A percentile compares a stretch with the other conserved stretches of the same genome.
Evolutionary conservation across 1,140 invertebrate genomes (phyloP).

Genomic region (Temnothorax curvispinosus): DNA sequence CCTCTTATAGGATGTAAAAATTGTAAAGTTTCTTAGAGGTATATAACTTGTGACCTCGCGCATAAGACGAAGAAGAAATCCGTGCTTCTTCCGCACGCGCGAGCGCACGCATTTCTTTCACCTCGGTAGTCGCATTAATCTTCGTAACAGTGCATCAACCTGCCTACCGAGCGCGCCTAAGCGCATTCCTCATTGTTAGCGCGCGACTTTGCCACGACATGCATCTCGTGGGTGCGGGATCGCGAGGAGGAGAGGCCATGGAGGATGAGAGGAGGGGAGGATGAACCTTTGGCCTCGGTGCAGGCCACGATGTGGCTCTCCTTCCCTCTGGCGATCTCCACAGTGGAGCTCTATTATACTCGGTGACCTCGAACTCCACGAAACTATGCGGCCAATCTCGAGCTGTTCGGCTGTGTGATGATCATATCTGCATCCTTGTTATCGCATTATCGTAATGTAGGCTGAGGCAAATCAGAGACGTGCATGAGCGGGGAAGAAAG

Average conservation of each 20-base stretch:
- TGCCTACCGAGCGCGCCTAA: constrained; percentile 60
- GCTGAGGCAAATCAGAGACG: background rate
- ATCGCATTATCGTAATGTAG: constrained; percentile 39
- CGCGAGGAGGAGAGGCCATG: constrained; percentile 4
- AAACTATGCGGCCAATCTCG: constrained; percentile 27
- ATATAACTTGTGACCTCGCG: background rate
- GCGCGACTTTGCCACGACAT: constrained; percentile 57
- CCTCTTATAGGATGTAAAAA: too few relatives aligned
- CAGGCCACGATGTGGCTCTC: constrained; percentile 74
- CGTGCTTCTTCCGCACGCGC: constrained; percentile 53
- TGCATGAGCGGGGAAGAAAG: constrained; percentile 1
- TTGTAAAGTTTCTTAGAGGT: constrained; percentile 33
- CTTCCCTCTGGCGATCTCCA: constrained; percentile 60
- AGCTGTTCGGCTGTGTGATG: constrained; percentile 30
- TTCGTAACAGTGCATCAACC: constrained; percentile 77
- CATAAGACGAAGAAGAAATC: constrained; percentile 61
- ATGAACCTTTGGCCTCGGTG: constrained; percentile 74
- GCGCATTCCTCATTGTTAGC: constrained; percentile 78
- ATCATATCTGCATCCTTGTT: constrained; percentile 43
- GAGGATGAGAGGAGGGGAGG: constrained; percentile 12
- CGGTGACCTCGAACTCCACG: constrained; percentile 66
- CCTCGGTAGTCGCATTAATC: constrained; percentile 74
- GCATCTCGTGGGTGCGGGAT: constrained; percentile 69
- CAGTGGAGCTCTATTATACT: constrained; percentile 54
- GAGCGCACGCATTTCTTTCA: constrained; percentile 51